phyloP scores from a whole-genome alignment of 2,888 invertebrate genomes.

The Lepidochitona cinerea region DNA sequence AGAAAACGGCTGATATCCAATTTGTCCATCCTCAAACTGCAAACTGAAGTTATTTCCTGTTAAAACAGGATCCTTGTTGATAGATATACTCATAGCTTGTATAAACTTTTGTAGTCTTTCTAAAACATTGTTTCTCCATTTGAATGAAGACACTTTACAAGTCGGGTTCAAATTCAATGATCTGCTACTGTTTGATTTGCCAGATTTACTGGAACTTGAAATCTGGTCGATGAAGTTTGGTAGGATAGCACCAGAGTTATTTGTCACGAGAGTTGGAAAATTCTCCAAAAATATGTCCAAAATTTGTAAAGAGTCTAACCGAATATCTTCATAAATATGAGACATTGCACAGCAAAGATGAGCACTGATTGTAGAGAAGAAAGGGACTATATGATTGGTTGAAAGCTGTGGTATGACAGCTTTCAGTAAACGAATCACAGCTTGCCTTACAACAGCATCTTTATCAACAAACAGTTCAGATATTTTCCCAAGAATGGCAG shows the following conservation, averaged over 20 bases:
- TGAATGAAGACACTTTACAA: slow-evolving; percentile 81
- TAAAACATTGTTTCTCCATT: slow-evolving; percentile 85
- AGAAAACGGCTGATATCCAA: too few species aligned
- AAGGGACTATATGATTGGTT: slow-evolving; percentile 74
- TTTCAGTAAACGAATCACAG: slow-evolving; percentile 73
- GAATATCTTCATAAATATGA: slow-evolving; percentile 84
- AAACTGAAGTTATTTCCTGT: too few species aligned
- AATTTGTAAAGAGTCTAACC: slow-evolving; percentile 86
- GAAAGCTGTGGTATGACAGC: slow-evolving; percentile 38
- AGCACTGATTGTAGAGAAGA: slow-evolving; percentile 83
- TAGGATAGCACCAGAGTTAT: slow-evolving; percentile 80
- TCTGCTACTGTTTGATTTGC: slow-evolving; percentile 73
- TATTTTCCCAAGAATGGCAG: slow-evolving; percentile 79
- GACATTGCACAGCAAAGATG: slow-evolving; percentile 92
- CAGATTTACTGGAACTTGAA: slow-evolving; percentile 72
- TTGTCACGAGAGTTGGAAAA: slow-evolving; percentile 78
- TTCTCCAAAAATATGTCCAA: slow-evolving; percentile 83
- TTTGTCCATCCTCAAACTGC: too few species aligned
- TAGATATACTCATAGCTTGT: slow-evolving; percentile 52
- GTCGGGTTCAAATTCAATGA: slow-evolving; percentile 80
- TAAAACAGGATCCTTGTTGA: too few species aligned
- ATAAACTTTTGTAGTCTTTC: slow-evolving; percentile 76
- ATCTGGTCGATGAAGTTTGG: slow-evolving; percentile 88
- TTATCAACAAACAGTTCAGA: slow-evolving; percentile 81
- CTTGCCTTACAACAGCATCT: slow-evolving; percentile 75